phyloP scores from a whole-genome alignment of 2,113 vertebrate species.

The Burhinus bistriatus region DNA sequence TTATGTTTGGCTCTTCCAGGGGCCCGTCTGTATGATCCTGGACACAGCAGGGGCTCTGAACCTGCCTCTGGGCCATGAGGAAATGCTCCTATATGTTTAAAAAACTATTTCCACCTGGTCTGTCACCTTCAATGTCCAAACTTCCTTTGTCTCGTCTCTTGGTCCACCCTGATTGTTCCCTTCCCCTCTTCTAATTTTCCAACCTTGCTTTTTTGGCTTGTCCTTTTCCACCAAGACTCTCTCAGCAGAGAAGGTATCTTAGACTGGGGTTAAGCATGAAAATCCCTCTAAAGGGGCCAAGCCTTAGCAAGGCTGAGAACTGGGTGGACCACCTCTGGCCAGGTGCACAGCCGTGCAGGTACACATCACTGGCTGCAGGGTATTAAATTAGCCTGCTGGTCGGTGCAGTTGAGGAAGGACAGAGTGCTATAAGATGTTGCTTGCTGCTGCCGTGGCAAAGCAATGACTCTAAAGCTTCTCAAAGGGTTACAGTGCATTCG shows the following conservation, averaged over 20 bases:
- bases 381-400: neutral
- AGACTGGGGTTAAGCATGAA: neutral
- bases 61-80: fast-evolving
- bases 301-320: neutral
- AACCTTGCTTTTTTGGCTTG: neutral
- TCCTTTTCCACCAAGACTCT: neutral
- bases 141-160: neutral
- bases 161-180: neutral
- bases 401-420: neutral
- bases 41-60: neutral
- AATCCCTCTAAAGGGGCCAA: neutral
- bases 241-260: neutral
- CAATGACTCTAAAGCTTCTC: neutral
- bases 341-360: neutral
- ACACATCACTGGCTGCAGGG: neutral
- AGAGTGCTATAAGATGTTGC: neutral
- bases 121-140: neutral
- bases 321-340: neutral
- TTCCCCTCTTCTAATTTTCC: neutral
- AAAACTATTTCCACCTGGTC: neutral
- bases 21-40: neutral
- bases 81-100: neutral
- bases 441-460: neutral
- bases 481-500: conserved; percentile 40
- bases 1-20: neutral